Percentiles rank a stretch among this genome's conserved stretches.
These are phyloP conservation scores for Steinernema hermaphroditum DNA, from an alignment of 2,888 invertebrate species.

Conservation along the genomic window DNA sequence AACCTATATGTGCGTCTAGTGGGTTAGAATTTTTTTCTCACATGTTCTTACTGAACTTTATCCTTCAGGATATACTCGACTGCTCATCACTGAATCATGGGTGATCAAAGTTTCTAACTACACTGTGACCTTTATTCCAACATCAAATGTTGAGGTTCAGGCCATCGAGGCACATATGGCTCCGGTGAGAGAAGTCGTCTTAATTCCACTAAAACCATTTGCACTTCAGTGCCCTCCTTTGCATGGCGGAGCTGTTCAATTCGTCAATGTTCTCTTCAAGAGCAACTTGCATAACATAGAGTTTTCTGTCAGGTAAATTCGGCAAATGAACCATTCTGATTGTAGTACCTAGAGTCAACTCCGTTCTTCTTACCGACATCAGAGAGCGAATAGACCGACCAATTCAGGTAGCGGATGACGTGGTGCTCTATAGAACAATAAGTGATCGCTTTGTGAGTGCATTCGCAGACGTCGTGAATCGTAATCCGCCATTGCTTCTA, in stretches of 20 bases:
- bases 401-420: neutral
- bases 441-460: conserved; percentile 7
- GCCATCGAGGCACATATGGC: neutral
- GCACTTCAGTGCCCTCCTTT: neutral
- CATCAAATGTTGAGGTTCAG: neutral
- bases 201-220: neutral
- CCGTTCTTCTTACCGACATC: neutral
- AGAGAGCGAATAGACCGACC: neutral
- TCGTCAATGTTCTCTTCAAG: neutral
- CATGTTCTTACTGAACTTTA: neutral
- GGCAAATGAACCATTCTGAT: too few relatives aligned
- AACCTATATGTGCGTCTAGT: conserved; percentile 28
- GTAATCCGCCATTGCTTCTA: neutral
- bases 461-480: neutral
- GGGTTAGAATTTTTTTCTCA: neutral
- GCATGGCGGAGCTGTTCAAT: neutral
- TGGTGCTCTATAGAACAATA: neutral
- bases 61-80: conserved; percentile 29
- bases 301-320: neutral
- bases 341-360: neutral
- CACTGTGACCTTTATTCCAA: neutral
- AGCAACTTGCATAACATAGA: neutral
- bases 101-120: conserved; percentile 31
- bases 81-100: conserved; percentile 32
- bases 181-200: neutral